These are phyloP conservation scores for Popillia japonica DNA, from an alignment of 1,140 invertebrate genomes.

Conservation along the genomic window DNA sequence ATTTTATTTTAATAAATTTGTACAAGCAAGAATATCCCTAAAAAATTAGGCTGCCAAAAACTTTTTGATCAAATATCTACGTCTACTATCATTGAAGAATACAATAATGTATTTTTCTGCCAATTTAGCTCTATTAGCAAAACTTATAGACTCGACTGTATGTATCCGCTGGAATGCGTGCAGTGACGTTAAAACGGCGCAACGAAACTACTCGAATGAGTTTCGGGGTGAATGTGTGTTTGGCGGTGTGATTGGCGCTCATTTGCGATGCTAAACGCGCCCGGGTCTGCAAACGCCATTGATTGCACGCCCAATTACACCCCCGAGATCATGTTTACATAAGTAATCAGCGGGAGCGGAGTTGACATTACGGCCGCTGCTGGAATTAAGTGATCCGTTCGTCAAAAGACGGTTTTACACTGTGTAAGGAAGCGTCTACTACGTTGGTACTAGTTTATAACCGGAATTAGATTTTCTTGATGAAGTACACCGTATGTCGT, in stretches of 20 bases:
- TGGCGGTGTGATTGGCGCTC: conserved; percentile 43
- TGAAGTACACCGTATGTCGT: too few species aligned
- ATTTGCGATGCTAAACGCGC: conserved; percentile 52
- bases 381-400: conserved; percentile 54
- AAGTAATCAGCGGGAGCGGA: conserved; percentile 57
- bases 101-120: too few species aligned
- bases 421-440: not conserved
- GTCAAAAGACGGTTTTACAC: conserved; percentile 31
- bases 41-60: too few species aligned
- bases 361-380: conserved; percentile 57
- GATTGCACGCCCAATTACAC: conserved; percentile 61
- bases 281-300: conserved; percentile 55
- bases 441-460: not conserved
- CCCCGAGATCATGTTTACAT: conserved; percentile 61
- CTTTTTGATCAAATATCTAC: too few species aligned
- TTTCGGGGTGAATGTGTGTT: conserved; percentile 35
- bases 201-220: conserved; percentile 9
- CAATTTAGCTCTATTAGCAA: not conserved
- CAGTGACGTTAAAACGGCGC: not conserved
- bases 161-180: not conserved
- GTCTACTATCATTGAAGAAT: too few species aligned
- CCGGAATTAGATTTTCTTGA: too few species aligned
- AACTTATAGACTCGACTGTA: not conserved
- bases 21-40: too few species aligned
- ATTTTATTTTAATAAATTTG: too few species aligned